A percentile compares a stretch with the other conserved stretches of the same genome.
phyloP scores from a whole-genome alignment of 30 jellyfish, hydroid and myxozoan species.

The Cassiopea andromeda region DNA sequence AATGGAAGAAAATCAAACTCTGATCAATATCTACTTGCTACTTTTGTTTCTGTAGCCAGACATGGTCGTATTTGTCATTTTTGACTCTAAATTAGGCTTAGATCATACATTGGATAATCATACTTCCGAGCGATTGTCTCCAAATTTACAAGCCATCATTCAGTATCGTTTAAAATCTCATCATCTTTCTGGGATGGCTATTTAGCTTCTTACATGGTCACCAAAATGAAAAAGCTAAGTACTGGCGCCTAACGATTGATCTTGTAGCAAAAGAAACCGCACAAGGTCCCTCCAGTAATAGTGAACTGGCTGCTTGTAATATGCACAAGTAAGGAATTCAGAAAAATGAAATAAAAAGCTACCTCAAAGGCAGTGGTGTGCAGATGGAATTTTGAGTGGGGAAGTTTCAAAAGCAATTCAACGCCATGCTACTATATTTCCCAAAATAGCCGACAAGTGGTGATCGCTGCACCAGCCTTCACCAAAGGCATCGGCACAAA shows the following conservation, averaged over 20 bases:
- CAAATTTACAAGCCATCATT: not conserved
- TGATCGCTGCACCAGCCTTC: too few relatives aligned
- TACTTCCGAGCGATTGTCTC: constrained; percentile 4
- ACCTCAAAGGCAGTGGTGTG: too few relatives aligned
- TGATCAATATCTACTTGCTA: not conserved
- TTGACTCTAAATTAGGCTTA: not conserved
- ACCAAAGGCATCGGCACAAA: too few relatives aligned
- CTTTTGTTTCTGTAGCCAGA: not conserved
- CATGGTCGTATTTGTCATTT: not conserved
- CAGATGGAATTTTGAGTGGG: too few relatives aligned
- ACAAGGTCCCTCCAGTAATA: not conserved
- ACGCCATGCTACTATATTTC: too few relatives aligned
- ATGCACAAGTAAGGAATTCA: not conserved
- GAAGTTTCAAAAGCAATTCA: too few relatives aligned
- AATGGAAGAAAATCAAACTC: not conserved
- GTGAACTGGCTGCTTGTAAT: not conserved
- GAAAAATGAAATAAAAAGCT: not conserved
- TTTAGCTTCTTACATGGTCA: not conserved
- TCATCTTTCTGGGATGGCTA: not conserved
- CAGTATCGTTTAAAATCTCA: not conserved
- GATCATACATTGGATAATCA: not conserved
- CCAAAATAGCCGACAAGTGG: too few relatives aligned
- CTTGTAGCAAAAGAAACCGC: not conserved
- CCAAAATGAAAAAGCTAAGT: not conserved
- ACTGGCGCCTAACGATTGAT: not conserved